Percentiles rank a stretch among this genome's conserved stretches.
Evolutionary conservation across 2,888 invertebrate genomes (phyloP).

Genomic region (Iphiclides podalirius): DNA sequence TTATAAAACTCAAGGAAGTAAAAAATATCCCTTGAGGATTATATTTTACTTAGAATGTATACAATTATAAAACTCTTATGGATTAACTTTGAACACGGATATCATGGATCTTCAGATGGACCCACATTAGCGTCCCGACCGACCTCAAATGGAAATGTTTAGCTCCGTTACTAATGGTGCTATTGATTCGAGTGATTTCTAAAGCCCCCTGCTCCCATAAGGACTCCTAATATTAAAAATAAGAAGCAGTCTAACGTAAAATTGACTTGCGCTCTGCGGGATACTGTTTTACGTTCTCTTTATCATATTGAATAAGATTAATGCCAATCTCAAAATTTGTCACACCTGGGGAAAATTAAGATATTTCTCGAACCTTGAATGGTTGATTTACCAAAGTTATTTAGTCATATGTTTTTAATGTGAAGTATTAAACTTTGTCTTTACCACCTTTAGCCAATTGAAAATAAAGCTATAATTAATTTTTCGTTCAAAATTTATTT

Average conservation of each 20-base stretch:
- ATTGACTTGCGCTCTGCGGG: constrained; percentile 3
- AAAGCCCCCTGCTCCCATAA: constrained; percentile 21
- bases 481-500: no score
- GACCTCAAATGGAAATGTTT: constrained; percentile 20
- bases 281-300: background rate
- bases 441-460: no score
- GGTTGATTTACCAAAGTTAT: no score
- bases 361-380: no score
- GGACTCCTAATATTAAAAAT: constrained; percentile 18
- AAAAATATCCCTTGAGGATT: no score
- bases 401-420: no score
- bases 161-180: constrained; percentile 21
- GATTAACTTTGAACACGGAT: constrained; percentile 10
- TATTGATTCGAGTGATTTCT: constrained; percentile 24
- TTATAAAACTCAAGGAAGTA: background rate
- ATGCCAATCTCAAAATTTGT: no score
- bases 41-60: no score
- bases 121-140: constrained; percentile 30
- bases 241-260: constrained; percentile 13
- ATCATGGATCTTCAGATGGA: constrained; percentile 26
- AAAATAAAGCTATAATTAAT: no score
- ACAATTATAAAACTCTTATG: no score
- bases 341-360: no score
- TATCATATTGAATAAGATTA: background rate
- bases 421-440: no score